phyloP scores from a whole-genome alignment of 2,797 vertebrate species.

The Morus bassanus region DNA sequence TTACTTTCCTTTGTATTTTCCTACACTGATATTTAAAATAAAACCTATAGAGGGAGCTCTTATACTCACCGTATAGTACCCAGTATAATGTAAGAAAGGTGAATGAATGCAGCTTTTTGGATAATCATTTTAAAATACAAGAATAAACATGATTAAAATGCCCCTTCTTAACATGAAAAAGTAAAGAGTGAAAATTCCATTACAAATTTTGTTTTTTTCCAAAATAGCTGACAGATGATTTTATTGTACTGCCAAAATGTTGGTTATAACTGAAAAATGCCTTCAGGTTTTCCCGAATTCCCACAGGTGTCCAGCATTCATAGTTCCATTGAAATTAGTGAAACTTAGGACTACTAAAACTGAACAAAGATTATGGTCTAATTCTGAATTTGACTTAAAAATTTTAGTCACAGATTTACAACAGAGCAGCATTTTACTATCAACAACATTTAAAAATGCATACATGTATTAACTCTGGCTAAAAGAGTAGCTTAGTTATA shows the following conservation, averaged over 20 bases:
- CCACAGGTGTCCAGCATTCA: not conserved
- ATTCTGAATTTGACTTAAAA: not conserved
- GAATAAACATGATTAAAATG: not conserved
- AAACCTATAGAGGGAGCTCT: conserved; percentile 57
- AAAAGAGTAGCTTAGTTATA: not conserved
- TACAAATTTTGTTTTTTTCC: not conserved
- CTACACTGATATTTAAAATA: not conserved
- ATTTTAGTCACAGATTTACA: not conserved
- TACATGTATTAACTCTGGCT: not conserved
- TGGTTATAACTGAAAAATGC: not conserved
- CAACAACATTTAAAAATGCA: not conserved
- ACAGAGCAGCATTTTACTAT: not conserved
- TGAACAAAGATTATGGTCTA: not conserved
- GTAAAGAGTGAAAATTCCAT: not conserved
- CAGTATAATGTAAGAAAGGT: fast-evolving
- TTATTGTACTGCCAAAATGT: not conserved
- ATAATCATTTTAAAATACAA: not conserved
- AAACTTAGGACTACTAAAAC: not conserved
- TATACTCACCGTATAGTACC: not conserved
- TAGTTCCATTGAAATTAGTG: not conserved
- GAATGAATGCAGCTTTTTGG: not conserved
- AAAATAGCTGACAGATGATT: not conserved
- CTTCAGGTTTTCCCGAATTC: not conserved
- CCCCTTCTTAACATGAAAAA: not conserved
- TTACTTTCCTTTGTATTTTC: not conserved